Conservation (phyloP, 92 coral and sea anemone species). For the Desmophyllum pertusum region DNA sequence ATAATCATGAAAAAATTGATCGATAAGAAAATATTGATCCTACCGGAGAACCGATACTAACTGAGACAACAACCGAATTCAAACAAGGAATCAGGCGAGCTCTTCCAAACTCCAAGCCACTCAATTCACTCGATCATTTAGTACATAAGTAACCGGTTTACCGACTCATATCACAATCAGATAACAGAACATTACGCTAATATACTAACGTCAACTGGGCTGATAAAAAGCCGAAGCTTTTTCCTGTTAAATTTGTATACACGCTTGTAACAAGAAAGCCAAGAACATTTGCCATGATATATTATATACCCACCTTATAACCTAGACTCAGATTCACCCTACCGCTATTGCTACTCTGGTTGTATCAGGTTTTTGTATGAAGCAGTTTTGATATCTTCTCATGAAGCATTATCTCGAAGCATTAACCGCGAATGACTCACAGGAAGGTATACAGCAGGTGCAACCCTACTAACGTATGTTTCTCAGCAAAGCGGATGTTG, state of each 20-base stretch:
- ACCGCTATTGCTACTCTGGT: background rate
- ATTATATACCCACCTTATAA: background rate
- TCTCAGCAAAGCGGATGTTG: background rate
- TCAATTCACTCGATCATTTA: no score
- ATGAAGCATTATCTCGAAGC: background rate
- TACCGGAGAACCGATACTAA: background rate
- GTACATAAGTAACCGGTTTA: background rate
- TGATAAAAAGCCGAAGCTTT: background rate
- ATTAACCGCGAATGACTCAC: background rate
- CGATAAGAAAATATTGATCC: background rate
- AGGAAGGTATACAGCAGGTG: background rate
- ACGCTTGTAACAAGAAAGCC: background rate
- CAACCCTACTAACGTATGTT: background rate
- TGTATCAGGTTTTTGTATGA: background rate
- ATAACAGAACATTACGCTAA: background rate
- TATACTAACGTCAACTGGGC: background rate
- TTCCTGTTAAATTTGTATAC: background rate
- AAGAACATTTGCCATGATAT: background rate
- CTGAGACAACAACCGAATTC: background rate
- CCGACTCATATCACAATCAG: background rate
- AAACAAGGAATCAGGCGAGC: background rate
- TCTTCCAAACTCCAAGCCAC: background rate
- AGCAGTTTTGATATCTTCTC: background rate
- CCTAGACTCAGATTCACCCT: background rate
- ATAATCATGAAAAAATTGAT: background rate